phyloP scores from a whole-genome alignment of 2,113 vertebrate species.

The Nettapus auritus region DNA sequence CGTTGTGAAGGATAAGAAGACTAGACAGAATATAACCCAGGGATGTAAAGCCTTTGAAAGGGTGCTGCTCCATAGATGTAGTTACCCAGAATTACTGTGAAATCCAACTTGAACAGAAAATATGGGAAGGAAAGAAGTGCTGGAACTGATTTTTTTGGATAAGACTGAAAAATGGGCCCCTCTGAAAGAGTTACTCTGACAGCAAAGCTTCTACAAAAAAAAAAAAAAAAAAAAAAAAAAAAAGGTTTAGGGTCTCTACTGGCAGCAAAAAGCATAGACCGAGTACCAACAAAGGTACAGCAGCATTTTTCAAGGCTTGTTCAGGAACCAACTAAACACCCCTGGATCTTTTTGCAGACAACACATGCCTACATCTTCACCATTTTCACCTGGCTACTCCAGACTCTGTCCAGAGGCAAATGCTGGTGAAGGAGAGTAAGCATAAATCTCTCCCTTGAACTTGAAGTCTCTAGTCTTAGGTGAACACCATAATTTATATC shows the following conservation, averaged over 20 bases:
- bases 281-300: not conserved
- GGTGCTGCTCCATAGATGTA: not conserved
- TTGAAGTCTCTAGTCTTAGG: not conserved
- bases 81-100: not conserved
- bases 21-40: not conserved
- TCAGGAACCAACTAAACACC: not conserved
- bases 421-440: not conserved
- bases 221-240: not conserved
- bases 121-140: not conserved
- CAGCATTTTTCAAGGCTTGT: not conserved
- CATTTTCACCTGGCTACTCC: not conserved
- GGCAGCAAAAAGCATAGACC: not conserved
- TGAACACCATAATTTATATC: not conserved
- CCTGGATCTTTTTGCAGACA: not conserved
- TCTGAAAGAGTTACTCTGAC: not conserved
- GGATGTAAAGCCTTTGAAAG: constrained; percentile 11
- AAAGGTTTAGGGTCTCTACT: not conserved
- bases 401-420: not conserved
- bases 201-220: constrained; percentile 10
- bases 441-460: not conserved
- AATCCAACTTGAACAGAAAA: not conserved
- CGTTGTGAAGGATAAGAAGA: not conserved
- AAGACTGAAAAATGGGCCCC: not conserved
- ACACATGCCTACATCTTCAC: not conserved
- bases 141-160: not conserved